These are phyloP conservation scores for Philereme vetulata DNA, from an alignment of 2,888 invertebrate species.

Conservation along the genomic window DNA sequence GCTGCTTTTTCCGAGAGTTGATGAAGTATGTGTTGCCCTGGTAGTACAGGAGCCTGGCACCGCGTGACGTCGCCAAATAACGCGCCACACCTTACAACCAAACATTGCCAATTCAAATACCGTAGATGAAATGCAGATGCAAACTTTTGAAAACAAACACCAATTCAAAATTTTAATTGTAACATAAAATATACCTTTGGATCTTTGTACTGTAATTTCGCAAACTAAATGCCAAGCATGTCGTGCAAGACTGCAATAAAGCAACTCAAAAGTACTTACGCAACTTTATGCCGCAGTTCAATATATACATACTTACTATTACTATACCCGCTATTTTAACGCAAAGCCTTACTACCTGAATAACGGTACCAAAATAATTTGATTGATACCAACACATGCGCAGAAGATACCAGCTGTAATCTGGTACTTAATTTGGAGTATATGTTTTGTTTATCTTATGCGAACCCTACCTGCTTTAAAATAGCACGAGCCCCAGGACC, in stretches of 20 bases:
- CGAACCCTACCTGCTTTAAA: constrained; percentile 19
- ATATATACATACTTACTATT: constrained; percentile 10
- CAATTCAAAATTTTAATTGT: background rate
- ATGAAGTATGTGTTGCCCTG: constrained; percentile 66
- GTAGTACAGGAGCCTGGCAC: constrained; percentile 61
- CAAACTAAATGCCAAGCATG: constrained; percentile 21
- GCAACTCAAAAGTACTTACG: constrained; percentile 19
- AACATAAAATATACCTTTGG: background rate
- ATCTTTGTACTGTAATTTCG: background rate
- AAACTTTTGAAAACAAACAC: background rate
- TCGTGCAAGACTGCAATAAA: constrained; percentile 22
- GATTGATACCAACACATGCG: constrained; percentile 49
- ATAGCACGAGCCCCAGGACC: constrained; percentile 14
- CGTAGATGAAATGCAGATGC: background rate
- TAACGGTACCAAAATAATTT: constrained; percentile 46
- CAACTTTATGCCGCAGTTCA: constrained; percentile 13
- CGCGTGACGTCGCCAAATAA: constrained; percentile 59
- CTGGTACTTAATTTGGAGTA: background rate
- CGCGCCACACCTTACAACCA: constrained; percentile 47
- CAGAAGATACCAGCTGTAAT: constrained; percentile 27
- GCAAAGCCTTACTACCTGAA: constrained; percentile 32
- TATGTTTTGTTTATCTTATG: constrained; percentile 7
- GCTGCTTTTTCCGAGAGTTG: constrained; percentile 56
- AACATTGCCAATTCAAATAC: constrained; percentile 26
- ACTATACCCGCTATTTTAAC: constrained; percentile 34